Evolutionary conservation across 2,113 vertebrate genomes (phyloP), one percentile per base, ranked within the genome.

Genomic region (Urocitellus parryii): DNA sequence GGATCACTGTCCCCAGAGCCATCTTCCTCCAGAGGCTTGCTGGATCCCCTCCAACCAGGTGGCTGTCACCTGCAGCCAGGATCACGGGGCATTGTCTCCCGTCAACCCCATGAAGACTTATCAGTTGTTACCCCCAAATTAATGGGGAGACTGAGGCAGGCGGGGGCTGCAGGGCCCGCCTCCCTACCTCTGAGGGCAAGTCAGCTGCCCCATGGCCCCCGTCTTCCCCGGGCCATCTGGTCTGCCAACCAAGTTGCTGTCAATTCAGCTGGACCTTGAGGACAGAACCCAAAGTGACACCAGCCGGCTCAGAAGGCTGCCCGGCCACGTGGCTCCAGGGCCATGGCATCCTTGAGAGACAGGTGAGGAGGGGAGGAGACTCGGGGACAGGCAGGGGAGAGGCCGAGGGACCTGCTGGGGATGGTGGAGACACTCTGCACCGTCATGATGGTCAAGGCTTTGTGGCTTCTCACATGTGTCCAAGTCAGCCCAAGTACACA

Each of bases 281-380:
- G 72, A 12, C 20, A 0, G 8, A 8, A n/a, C 0, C 3, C 1
- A 14, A 68, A 73, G n/a, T 4, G 16, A 48, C 39, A 56, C 42
- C 42, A 34, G 39, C 53, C 68, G 11, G 9, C 4, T 14, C 32
- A 7, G 25, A 32, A 42, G 63, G 3, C 48, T 0, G 11, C 29
- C 2, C 0, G 0, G 0, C 1, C 1, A 3, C 8, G 0, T 1
- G 56, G 37, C 0, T 29, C 37, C 51, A 10, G 11, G 17, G 61
- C 56, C 1, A 0, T 1, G 45, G 65, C 17, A 4, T 79, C 32
- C 92, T 48, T 27, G 56, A 22, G n/a, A 67, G 63, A 16, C 51
- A 67, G 42, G 27, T 2, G 1, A 24, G 3, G 1, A 24, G 51
- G 56, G 18, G 3, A n/a, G 37, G 77, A 27, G 1, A 8, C 37